Evolutionary conservation across 1,140 invertebrate species (phyloP).

Genomic region (Drosophila melanica): DNA sequence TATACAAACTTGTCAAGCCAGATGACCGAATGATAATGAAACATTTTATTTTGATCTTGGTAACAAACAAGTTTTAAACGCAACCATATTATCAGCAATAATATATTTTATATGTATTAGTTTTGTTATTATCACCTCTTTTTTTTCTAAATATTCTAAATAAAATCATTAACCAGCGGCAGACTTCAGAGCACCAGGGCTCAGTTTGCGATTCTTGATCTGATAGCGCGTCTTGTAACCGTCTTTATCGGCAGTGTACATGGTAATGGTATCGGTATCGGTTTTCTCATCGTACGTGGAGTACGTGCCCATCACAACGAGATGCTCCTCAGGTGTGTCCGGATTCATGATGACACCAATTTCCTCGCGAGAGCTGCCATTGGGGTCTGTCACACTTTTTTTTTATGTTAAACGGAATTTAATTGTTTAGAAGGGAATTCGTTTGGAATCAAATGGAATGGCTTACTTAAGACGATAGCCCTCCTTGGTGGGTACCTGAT

Average conservation of each 20-base stretch:
- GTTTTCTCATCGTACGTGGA: constrained; percentile 72
- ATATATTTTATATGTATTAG: constrained; percentile 21
- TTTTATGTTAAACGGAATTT: not conserved
- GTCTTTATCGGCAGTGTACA: constrained; percentile 83
- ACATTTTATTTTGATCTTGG: constrained; percentile 60
- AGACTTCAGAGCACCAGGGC: constrained; percentile 70
- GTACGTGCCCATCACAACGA: constrained; percentile 80
- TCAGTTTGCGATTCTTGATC: constrained; percentile 78
- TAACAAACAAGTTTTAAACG: constrained; percentile 57
- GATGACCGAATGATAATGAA: constrained; percentile 60
- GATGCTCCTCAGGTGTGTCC: constrained; percentile 66
- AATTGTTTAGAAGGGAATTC: not conserved
- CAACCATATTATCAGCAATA: constrained; percentile 20
- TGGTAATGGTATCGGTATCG: constrained; percentile 70
- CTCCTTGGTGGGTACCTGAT: constrained; percentile 56
- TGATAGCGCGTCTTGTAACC: constrained; percentile 74
- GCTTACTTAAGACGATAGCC: constrained; percentile 73
- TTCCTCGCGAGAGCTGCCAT: constrained; percentile 79
- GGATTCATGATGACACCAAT: constrained; percentile 79
- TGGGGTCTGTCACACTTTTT: constrained; percentile 65
- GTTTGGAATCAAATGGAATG: too few species aligned
- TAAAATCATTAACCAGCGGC: constrained; percentile 63
- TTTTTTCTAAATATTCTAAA: constrained; percentile 25
- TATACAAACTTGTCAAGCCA: constrained; percentile 58
- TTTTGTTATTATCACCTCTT: constrained; percentile 17